Conservation (phyloP, 2,113 vertebrate genomes). For the Ptilonorhynchus violaceus region DNA sequence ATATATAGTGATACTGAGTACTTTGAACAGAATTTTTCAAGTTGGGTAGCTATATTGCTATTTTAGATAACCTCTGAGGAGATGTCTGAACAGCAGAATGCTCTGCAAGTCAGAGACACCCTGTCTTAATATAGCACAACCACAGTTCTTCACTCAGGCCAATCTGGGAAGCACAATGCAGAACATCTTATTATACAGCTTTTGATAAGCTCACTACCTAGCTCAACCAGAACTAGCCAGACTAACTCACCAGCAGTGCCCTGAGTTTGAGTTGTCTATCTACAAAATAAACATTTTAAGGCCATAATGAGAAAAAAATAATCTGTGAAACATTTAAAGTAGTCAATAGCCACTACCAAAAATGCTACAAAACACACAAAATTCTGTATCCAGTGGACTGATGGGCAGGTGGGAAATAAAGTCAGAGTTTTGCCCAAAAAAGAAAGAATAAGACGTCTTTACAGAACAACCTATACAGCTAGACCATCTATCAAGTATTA, state of each 20-base stretch:
- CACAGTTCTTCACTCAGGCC: neutral
- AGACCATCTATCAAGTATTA: neutral
- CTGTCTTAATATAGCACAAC: constrained; percentile 38
- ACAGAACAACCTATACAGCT: neutral
- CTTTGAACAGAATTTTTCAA: neutral
- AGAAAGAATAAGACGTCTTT: neutral
- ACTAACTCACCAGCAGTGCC: neutral
- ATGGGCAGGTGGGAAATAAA: neutral
- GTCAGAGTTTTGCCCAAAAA: neutral
- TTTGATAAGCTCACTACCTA: neutral
- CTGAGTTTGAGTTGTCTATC: neutral
- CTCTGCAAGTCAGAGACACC: constrained; percentile 18
- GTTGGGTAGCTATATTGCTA: neutral
- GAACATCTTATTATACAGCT: neutral
- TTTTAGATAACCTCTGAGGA: constrained; percentile 23
- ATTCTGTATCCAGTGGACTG: neutral
- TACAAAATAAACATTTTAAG: neutral
- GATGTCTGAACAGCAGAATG: constrained; percentile 6
- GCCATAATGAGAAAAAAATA: neutral
- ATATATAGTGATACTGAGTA: neutral
- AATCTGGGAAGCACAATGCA: constrained; percentile 24
- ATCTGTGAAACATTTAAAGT: neutral
- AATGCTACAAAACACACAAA: neutral
- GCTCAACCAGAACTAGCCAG: neutral
- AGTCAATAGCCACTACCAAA: neutral